These are phyloP conservation scores for Dendrophyllia cribrosa DNA, from an alignment of 64 coral and sea anemone genomes.

Conservation along the genomic window DNA sequence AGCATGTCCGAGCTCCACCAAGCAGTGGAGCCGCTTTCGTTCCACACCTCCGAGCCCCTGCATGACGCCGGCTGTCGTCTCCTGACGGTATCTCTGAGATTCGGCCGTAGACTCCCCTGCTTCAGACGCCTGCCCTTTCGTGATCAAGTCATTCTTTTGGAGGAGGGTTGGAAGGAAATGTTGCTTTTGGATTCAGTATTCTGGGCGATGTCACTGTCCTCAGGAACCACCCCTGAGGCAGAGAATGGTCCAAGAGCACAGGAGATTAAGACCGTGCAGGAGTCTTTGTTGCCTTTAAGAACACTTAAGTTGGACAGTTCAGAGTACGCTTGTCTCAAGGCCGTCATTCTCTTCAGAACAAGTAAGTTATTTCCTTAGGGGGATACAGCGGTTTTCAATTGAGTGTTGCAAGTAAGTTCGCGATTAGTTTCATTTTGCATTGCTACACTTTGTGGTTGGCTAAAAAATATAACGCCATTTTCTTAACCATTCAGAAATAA, in stretches of 20 bases:
- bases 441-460: no score
- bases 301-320: constrained; percentile 78
- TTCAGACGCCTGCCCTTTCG: constrained; percentile 85
- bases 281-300: constrained; percentile 64
- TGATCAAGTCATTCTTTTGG: constrained; percentile 96
- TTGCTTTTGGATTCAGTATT: constrained; percentile 92
- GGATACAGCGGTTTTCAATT: not conserved
- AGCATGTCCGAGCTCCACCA: constrained; percentile 68
- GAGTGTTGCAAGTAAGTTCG: no score
- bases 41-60: constrained; percentile 72
- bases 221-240: constrained; percentile 19
- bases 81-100: constrained; percentile 72
- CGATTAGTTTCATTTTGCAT: no score
- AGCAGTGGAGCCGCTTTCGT: constrained; percentile 79
- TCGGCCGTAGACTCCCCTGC: constrained; percentile 87
- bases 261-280: constrained; percentile 65
- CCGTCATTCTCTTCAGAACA: constrained; percentile 92
- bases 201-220: constrained; percentile 80
- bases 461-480: no score
- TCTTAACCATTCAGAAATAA: no score
- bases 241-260: constrained; percentile 20
- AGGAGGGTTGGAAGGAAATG: constrained; percentile 95
- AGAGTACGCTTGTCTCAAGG: constrained; percentile 90
- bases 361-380: constrained; percentile 43
- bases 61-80: constrained; percentile 74